Evolutionary conservation across 1,140 invertebrate genomes (phyloP), one percentile per base, ranked within the genome.

Genomic region (Dendroctonus ponderosae): DNA sequence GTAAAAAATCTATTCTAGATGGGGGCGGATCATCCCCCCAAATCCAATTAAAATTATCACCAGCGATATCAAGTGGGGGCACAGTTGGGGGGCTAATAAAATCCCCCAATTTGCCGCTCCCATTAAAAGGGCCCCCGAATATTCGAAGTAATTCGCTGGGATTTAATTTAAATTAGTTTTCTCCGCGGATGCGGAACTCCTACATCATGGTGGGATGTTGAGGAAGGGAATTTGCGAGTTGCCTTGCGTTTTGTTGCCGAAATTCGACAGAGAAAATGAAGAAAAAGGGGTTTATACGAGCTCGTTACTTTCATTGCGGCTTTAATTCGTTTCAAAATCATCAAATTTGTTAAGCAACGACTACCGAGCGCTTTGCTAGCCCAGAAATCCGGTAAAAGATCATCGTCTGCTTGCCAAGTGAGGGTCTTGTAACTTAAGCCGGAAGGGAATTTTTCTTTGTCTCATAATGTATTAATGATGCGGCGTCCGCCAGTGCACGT

Each of bases 141-240:
- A 63, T 58, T 67, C 72, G 70, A 72, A 74, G 75, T 76, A 76
- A 76, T 76, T 76, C 75, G 72, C 71, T 72, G 73, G 75, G 75
- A 76, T 76, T 76, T 76, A 76, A 76, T 76, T 76, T 76, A 76
- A 76, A 76, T 76, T 76, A 76, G 75, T 76, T 76, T 76, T 74
- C 75, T 74, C 69, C 74, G 74, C 69, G 53, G 72, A 70, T 69
- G 73, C 66, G 72, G 74, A 68, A 71, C 71, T 71, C 71, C 72
- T 72, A 73, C 70, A 73, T 72, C 70, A 71, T 68, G 68, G 66
- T 61, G 64, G 69, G 66, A 63, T 64, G 62, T 67, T 68, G 64
- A 62, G 63, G 67, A 44, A 63, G 46, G 61, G 62, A 68, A 54
- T 42, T 42, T 43, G 56, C 12, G n/a, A 11, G 8, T 58, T n/a